These are phyloP conservation scores for Chondrilla cf. caribensis DNA, from an alignment of 37 sponge, comb jelly and placozoan species.

Conservation along the genomic window DNA sequence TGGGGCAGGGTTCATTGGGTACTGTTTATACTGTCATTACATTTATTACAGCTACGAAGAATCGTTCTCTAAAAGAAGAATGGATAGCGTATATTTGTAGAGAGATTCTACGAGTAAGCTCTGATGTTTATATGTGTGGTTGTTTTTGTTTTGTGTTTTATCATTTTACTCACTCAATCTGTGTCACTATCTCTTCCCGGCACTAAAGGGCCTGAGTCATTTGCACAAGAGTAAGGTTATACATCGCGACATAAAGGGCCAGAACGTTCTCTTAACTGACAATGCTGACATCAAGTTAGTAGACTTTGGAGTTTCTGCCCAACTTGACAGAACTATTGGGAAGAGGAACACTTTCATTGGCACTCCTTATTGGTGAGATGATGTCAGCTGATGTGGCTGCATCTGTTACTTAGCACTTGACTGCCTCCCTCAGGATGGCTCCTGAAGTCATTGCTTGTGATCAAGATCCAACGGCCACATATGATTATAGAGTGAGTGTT, in stretches of 20 bases:
- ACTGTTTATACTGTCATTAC: not conserved
- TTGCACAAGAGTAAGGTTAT: conserved; percentile 96
- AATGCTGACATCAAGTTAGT: conserved; percentile 98
- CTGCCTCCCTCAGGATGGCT: conserved; percentile 84
- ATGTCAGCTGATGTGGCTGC: not conserved
- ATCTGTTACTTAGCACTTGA: too few relatives aligned
- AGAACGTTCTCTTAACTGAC: conserved; percentile 95
- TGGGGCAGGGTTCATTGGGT: not conserved
- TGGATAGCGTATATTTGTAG: conserved; percentile 94
- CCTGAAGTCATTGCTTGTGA: conserved; percentile 99
- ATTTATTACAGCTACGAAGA: conserved; percentile 53
- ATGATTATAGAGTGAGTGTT: conserved; percentile 84
- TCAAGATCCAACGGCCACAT: conserved; percentile 92
- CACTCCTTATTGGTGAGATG: conserved; percentile 88
- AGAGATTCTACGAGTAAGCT: conserved; percentile 83
- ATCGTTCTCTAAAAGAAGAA: conserved; percentile 86
- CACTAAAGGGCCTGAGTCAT: conserved; percentile 83
- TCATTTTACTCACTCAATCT: not conserved
- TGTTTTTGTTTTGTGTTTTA: not conserved
- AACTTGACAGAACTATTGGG: conserved; percentile 94
- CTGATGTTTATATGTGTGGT: not conserved
- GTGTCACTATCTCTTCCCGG: too few relatives aligned
- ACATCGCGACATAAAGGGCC: conserved; percentile 97
- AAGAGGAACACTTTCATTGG: conserved; percentile 98
- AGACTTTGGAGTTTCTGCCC: conserved; percentile 98